Evolutionary conservation across 2,113 vertebrate genomes (phyloP).

Genomic region (Neolamprologus modestus): DNA sequence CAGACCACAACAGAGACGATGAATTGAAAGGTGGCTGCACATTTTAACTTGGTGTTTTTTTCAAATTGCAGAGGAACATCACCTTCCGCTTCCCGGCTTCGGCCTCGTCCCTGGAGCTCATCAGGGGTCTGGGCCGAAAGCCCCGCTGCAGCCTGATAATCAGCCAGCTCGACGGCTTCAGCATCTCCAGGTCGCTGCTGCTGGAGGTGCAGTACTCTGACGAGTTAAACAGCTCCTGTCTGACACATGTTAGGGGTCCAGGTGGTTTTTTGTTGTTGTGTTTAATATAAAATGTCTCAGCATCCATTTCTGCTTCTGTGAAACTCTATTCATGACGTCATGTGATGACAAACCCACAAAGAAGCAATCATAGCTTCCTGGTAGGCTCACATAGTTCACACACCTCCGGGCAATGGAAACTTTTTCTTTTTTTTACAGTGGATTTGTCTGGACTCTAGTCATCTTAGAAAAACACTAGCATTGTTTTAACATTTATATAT

Average conservation of each 20-base stretch:
- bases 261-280: background rate
- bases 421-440: background rate
- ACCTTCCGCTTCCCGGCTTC: constrained; percentile 75
- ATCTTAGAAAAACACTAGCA: background rate
- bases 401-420: background rate
- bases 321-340: background rate
- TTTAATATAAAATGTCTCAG: background rate
- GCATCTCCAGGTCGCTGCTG: constrained; percentile 68
- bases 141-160: constrained; percentile 68
- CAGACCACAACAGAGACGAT: background rate
- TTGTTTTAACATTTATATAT: background rate
- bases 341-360: background rate
- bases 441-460: background rate
- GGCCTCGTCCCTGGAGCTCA: constrained; percentile 66
- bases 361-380: background rate
- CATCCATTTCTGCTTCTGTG: background rate
- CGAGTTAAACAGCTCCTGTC: background rate
- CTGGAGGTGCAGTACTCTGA: constrained; percentile 40
- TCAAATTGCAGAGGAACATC: constrained; percentile 53
- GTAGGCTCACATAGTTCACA: background rate
- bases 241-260: fast-evolving
- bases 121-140: constrained; percentile 60
- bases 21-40: no score
- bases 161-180: constrained; percentile 73
- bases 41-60: background rate